Evolutionary conservation across 1,140 invertebrate species (phyloP).

Genomic region (Lepidostoma basale): DNA sequence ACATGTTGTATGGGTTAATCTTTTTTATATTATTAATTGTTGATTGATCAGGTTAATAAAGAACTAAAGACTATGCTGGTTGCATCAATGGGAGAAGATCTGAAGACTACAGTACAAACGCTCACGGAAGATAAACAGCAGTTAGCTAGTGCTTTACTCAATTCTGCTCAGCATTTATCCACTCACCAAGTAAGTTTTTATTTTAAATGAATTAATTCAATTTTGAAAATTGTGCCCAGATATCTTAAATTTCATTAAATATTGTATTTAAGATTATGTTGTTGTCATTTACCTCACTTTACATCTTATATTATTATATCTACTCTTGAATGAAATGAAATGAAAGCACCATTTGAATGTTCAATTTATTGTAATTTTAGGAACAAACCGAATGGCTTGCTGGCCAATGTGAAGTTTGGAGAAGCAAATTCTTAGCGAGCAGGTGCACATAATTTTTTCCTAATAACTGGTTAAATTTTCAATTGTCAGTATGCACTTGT

Average conservation of each 20-base stretch:
- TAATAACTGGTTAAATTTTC: constrained; percentile 1
- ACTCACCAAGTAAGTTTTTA: constrained; percentile 70
- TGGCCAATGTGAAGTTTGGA: constrained; percentile 93
- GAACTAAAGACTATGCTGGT: constrained; percentile 92
- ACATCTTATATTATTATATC: too few species aligned
- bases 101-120: constrained; percentile 85
- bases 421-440: constrained; percentile 93
- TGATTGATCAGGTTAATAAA: constrained; percentile 79
- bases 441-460: constrained; percentile 66
- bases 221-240: background rate
- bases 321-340: too few species aligned
- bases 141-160: constrained; percentile 81
- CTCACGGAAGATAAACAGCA: constrained; percentile 90
- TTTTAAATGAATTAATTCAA: too few species aligned
- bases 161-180: constrained; percentile 81
- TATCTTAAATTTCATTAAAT: background rate
- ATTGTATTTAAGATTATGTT: background rate
- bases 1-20: too few species aligned
- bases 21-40: too few species aligned
- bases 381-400: constrained; percentile 92
- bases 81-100: constrained; percentile 92
- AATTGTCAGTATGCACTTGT: background rate
- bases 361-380: constrained; percentile 46
- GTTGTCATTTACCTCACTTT: background rate
- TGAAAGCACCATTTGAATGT: too few species aligned